phyloP scores from a whole-genome alignment of 2,888 invertebrate genomes.

The Tiliacea aurago region DNA sequence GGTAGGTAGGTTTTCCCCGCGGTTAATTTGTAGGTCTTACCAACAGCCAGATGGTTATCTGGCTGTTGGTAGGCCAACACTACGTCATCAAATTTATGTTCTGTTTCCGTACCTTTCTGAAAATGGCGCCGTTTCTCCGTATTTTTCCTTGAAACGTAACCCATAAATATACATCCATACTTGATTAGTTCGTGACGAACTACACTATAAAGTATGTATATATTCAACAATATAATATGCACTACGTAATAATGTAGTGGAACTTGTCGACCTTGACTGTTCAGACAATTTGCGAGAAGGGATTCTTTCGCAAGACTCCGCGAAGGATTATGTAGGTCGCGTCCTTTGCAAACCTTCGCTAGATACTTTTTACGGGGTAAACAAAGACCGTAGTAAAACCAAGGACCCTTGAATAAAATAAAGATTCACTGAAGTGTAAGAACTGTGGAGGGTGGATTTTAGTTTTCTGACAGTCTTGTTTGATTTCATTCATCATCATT shows the following conservation, averaged over 20 bases:
- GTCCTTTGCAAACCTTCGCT: slow-evolving; percentile 9
- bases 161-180: not conserved
- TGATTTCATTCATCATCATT: too few species aligned
- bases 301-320: slow-evolving; percentile 49
- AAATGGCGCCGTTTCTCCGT: not conserved
- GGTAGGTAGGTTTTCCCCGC: not conserved
- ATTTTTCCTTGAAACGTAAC: not conserved
- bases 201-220: not conserved
- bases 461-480: not conserved
- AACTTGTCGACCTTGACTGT: slow-evolving; percentile 48
- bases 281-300: slow-evolving; percentile 45
- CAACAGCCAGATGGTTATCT: too few species aligned
- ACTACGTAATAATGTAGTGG: not conserved
- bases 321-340: slow-evolving; percentile 30
- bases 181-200: not conserved
- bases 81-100: too few species aligned
- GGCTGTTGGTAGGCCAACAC: not conserved
- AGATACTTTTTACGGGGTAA: not conserved
- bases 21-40: not conserved
- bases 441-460: not conserved
- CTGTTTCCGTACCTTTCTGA: not conserved
- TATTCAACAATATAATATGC: slow-evolving; percentile 16
- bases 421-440: not conserved
- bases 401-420: not conserved
- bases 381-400: not conserved